Base-by-base conservation (phyloP, 2,888 invertebrate species). In the Xylophagus ater region DNA sequence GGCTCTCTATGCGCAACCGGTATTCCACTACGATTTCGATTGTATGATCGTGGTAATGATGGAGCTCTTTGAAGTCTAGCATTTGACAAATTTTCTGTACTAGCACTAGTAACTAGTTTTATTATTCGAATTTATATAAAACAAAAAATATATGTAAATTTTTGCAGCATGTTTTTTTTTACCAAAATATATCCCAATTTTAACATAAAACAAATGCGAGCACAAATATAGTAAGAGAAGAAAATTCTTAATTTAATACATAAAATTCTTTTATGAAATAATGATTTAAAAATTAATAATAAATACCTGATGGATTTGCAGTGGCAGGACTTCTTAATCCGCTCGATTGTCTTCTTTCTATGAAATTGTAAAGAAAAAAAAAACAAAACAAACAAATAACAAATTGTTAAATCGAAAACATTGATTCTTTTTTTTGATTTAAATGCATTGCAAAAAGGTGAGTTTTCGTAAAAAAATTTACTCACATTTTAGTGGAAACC, bases 81-180 rank as follows among this genome's bases (percentile, higher is more conserved):
- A 45, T 57, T 65, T 57, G 67, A 62, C 46, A 74, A 66, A 62
- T 74, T 74, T 65, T 74, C 75, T 53, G 72, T 73, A 60, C 74
- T 74, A 62, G 51, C 43, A 43, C 51, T 53, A 37, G 51, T 50
- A 33, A 46, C 49, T 45, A 45, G 41, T 46, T 29, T 15, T 24
- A 17, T 34, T 10, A 13, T 23, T 19, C n/a, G 12, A 30, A 24
- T 30, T 37, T 37, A 37, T 31, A 30, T 31, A 30, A 37, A n/a
- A n/a, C 23, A 25, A 14, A 17, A 25, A 4, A 3, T 13, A 10
- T 21, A 19, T 19, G 13, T 30, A 12, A n/a, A 19, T 32, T n/a
- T 10, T n/a, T 32, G n/a, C 17, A 32, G 9, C 13, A 17, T 18
- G 12, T 34, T 34, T 12, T 12, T 13, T 30, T 13, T 33, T 21